Percentiles rank a stretch among this genome's conserved stretches.
These are phyloP conservation scores for Agapostemon virescens DNA, from an alignment of 2,888 invertebrate genomes.

Conservation along the genomic window DNA sequence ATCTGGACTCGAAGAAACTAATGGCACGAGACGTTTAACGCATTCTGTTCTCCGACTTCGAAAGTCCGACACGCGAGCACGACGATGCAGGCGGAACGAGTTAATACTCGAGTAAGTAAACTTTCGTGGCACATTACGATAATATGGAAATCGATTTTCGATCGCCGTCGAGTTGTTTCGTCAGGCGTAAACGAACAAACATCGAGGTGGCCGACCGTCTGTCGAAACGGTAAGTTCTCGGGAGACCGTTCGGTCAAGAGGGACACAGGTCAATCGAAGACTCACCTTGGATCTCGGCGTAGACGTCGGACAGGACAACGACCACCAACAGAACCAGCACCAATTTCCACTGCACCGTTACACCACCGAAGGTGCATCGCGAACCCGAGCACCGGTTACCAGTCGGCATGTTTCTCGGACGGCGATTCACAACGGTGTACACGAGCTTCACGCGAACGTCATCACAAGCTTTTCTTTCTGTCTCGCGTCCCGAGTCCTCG, in stretches of 20 bases:
- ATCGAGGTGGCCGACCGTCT: neutral
- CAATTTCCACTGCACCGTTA: slow-evolving; percentile 70
- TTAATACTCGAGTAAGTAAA: too few species aligned
- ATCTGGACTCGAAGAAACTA: too few species aligned
- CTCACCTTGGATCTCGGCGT: slow-evolving; percentile 74
- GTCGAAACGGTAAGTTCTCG: neutral
- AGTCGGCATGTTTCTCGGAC: slow-evolving; percentile 72
- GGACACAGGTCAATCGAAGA: slow-evolving; percentile 37
- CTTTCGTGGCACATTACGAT: too few species aligned
- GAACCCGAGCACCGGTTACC: slow-evolving; percentile 69
- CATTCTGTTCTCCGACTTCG: too few species aligned
- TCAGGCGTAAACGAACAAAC: slow-evolving; percentile 8
- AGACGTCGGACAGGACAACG: slow-evolving; percentile 63
- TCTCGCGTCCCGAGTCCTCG: slow-evolving; percentile 57
- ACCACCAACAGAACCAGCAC: slow-evolving; percentile 70
- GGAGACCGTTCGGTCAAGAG: neutral
- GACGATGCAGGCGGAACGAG: too few species aligned
- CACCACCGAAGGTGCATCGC: slow-evolving; percentile 55
- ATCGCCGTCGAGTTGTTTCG: too few species aligned
- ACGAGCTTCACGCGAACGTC: slow-evolving; percentile 66
- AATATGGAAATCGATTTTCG: too few species aligned
- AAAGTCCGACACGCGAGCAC: too few species aligned
- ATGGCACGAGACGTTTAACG: too few species aligned
- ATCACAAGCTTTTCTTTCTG: slow-evolving; percentile 60
- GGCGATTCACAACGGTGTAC: slow-evolving; percentile 31